Conservation (phyloP, 2,113 vertebrate genomes). For the Coreoperca whiteheadi region DNA sequence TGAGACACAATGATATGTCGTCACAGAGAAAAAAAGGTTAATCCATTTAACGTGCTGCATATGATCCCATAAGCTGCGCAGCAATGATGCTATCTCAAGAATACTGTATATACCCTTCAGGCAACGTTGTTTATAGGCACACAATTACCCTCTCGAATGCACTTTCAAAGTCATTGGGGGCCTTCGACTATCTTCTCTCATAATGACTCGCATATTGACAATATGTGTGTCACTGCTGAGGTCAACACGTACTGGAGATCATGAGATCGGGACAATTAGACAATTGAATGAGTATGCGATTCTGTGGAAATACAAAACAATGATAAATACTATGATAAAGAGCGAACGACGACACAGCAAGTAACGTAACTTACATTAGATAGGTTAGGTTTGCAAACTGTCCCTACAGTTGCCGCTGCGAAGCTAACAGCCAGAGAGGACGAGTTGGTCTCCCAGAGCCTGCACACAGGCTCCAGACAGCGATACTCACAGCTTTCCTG, state of each 20-base stretch:
- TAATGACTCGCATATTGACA: slow-evolving; percentile 57
- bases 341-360: too few species aligned
- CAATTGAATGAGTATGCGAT: not conserved
- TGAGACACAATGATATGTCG: slow-evolving; percentile 50
- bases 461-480: too few species aligned
- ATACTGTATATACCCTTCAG: slow-evolving; percentile 34
- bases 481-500: too few species aligned
- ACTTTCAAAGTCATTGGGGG: slow-evolving; percentile 25
- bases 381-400: too few species aligned
- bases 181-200: slow-evolving; percentile 13
- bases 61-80: slow-evolving; percentile 56
- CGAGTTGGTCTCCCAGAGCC: too few species aligned
- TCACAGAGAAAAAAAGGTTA: slow-evolving; percentile 67
- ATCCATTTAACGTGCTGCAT: slow-evolving; percentile 70
- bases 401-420: too few species aligned
- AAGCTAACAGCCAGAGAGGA: too few species aligned
- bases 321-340: too few species aligned
- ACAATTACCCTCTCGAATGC: slow-evolving; percentile 48
- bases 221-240: slow-evolving; percentile 39
- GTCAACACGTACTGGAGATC: slow-evolving; percentile 39
- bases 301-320: too few species aligned
- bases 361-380: too few species aligned
- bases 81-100: slow-evolving; percentile 24
- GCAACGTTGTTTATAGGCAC: slow-evolving; percentile 27
- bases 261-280: slow-evolving; percentile 42